Evolutionary conservation across 1,140 invertebrate species (phyloP).

Genomic region (Coenobita brevimanus): DNA sequence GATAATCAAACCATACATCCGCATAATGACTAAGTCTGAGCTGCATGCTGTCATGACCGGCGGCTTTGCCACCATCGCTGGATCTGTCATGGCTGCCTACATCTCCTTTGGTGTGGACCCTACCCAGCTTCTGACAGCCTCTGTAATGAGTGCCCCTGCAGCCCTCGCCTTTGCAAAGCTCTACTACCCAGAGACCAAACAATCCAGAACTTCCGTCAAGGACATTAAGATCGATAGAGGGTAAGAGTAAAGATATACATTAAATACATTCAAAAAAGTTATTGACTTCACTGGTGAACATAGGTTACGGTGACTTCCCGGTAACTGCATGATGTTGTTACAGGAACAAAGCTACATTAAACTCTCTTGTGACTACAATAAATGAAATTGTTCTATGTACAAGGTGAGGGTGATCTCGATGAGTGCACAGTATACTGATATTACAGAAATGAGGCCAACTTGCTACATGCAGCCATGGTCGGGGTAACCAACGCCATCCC

Average conservation of each 20-base stretch:
- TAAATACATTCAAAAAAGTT: not conserved
- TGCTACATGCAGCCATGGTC: conserved; percentile 90
- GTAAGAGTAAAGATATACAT: conserved; percentile 40
- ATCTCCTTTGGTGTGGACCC: conserved; percentile 91
- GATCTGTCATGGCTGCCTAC: conserved; percentile 93
- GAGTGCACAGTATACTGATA: no score
- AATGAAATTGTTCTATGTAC: no score
- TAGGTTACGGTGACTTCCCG: no score
- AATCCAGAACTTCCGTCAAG: conserved; percentile 81
- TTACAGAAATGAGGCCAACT: conserved; percentile 86
- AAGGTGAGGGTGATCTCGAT: no score
- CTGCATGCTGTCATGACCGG: conserved; percentile 94
- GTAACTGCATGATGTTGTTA: not conserved
- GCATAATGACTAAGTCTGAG: conserved; percentile 89
- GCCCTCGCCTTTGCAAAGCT: conserved; percentile 92
- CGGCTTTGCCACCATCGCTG: conserved; percentile 96
- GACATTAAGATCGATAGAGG: conserved; percentile 76
- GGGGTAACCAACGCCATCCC: conserved; percentile 85
- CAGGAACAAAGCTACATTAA: no score
- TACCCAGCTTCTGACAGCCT: conserved; percentile 88
- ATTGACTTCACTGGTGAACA: no score
- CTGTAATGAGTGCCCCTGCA: conserved; percentile 95
- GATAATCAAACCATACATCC: conserved; percentile 89
- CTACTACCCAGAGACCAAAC: conserved; percentile 90
- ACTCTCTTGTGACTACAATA: no score